These are phyloP conservation scores for Microctonus aethiopoides DNA, from an alignment of 2,888 invertebrate genomes.

Conservation along the genomic window DNA sequence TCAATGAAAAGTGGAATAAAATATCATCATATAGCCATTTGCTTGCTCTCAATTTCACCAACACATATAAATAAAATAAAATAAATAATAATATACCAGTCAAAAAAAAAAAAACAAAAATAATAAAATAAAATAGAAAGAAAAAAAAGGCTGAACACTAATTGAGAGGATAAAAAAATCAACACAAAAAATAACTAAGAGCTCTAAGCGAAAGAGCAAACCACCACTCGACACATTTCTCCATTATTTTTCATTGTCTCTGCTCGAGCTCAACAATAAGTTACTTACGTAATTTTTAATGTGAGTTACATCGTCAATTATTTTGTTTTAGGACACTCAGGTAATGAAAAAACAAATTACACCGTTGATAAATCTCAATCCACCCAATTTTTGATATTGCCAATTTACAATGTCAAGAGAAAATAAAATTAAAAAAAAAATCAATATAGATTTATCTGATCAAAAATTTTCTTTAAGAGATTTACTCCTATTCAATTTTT, in stretches of 20 bases:
- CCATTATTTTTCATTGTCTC: slow-evolving; percentile 32
- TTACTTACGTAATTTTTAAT: slow-evolving; percentile 21
- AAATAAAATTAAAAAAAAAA: background rate
- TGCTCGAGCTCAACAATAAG: slow-evolving; percentile 24
- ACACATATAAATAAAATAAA: background rate
- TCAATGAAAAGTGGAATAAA: background rate
- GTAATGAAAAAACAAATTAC: background rate
- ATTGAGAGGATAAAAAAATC: slow-evolving; percentile 22
- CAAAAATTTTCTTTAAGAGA: background rate
- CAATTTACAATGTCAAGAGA: background rate
- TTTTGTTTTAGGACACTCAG: slow-evolving; percentile 10
- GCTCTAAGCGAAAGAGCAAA: background rate
- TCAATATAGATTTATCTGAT: background rate
- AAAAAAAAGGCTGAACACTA: slow-evolving; percentile 10
- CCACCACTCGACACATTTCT: slow-evolving; percentile 4
- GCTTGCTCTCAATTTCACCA: too few relatives aligned
- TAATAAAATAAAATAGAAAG: slow-evolving; percentile 2
- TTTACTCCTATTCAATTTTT: background rate
- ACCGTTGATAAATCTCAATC: background rate
- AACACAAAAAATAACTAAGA: background rate
- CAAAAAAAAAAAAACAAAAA: background rate
- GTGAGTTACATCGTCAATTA: slow-evolving; percentile 22
- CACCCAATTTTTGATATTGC: background rate
- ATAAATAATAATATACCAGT: background rate
- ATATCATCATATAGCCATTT: background rate